These are phyloP conservation scores for Xyrauchen texanus DNA, from an alignment of 2,113 vertebrate species.

Conservation along the genomic window DNA sequence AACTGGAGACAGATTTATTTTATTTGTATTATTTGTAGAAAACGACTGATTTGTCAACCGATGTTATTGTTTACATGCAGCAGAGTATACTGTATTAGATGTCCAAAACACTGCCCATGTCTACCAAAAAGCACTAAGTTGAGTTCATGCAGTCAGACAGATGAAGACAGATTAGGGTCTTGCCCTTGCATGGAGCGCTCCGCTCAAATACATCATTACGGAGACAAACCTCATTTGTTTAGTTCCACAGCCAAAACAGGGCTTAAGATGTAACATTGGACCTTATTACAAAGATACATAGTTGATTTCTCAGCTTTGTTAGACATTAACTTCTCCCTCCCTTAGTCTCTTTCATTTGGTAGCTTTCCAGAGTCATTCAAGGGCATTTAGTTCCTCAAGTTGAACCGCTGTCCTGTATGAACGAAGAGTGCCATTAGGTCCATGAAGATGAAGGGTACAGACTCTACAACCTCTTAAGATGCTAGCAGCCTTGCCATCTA, in stretches of 20 bases:
- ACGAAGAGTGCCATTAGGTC: constrained; percentile 44
- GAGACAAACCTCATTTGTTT: constrained; percentile 53
- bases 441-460: constrained; percentile 59
- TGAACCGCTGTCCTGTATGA: constrained; percentile 51
- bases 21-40: constrained; percentile 8
- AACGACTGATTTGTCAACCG: not conserved
- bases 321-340: constrained; percentile 13
- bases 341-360: constrained; percentile 41
- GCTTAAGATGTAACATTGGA: constrained; percentile 11
- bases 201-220: constrained; percentile 72
- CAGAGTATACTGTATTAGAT: not conserved
- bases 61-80: constrained; percentile 27
- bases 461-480: constrained; percentile 42
- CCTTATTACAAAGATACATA: constrained; percentile 26
- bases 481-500: constrained; percentile 57
- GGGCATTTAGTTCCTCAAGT: constrained; percentile 57
- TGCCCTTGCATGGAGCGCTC: constrained; percentile 61
- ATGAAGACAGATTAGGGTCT: constrained; percentile 69
- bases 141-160: constrained; percentile 44
- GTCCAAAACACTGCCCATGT: constrained; percentile 20
- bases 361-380: constrained; percentile 65
- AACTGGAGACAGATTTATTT: not conserved
- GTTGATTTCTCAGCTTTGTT: constrained; percentile 27
- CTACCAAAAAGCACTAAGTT: constrained; percentile 42
- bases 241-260: constrained; percentile 31